These are phyloP conservation scores for Dipodomys stephensi DNA, from an alignment of 2,113 vertebrate species.

Conservation along the genomic window DNA sequence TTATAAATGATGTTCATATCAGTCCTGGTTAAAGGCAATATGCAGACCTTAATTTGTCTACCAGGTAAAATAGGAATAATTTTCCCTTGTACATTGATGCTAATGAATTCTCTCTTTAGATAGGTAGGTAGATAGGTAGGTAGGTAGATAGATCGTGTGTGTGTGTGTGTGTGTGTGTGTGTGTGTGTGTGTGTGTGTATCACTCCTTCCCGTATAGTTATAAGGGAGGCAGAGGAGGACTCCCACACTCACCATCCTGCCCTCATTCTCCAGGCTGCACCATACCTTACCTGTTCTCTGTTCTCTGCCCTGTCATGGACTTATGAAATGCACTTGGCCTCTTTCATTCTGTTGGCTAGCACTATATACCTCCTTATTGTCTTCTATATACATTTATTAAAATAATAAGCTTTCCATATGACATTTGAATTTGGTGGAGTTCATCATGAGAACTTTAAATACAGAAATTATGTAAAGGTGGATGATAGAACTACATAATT, in stretches of 20 bases:
- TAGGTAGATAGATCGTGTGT: neutral
- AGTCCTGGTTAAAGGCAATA: neutral
- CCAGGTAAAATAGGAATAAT: neutral
- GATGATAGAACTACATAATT: neutral
- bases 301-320: neutral
- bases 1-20: conserved; percentile 16
- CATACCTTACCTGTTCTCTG: neutral
- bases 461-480: neutral
- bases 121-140: neutral
- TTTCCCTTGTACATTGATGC: neutral
- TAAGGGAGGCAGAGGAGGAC: neutral
- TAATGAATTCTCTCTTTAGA: neutral
- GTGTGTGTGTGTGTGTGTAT: too few relatives aligned
- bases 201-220: too few relatives aligned
- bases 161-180: too few relatives aligned
- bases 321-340: neutral
- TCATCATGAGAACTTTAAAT: neutral
- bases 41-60: neutral
- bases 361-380: neutral
- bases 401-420: neutral
- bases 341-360: neutral
- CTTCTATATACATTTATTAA: neutral
- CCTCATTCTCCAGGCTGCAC: neutral
- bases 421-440: neutral
- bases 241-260: neutral